Percentiles rank a stretch among this genome's conserved stretches.
Conservation (phyloP, 2,797 vertebrate species). For the Hydrophis major region DNA sequence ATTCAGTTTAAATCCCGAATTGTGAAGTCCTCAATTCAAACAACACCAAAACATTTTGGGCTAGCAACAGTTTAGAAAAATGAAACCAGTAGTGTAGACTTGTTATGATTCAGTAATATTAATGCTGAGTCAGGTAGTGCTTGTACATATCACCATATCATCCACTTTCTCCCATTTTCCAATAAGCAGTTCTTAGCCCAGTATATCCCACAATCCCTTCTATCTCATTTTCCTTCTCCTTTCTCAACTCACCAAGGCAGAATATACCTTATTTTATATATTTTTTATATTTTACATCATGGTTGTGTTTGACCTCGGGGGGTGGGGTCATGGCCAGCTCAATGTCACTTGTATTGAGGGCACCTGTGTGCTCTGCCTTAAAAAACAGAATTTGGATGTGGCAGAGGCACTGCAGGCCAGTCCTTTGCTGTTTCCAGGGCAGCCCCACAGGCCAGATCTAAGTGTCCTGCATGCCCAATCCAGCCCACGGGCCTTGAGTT, state of each 20-base stretch:
- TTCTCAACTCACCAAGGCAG: background rate
- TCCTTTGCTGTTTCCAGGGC: too few species aligned
- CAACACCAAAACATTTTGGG: background rate
- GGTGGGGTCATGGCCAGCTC: too few species aligned
- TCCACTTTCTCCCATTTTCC: background rate
- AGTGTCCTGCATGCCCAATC: too few species aligned
- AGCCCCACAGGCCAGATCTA: too few species aligned
- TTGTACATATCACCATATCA: background rate
- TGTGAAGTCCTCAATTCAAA: background rate
- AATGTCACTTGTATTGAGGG: too few species aligned
- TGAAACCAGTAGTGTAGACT: too few species aligned
- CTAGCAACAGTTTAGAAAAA: background rate
- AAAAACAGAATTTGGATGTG: too few species aligned
- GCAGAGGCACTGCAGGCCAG: too few species aligned
- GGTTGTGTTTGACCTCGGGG: too few species aligned
- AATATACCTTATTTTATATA: background rate
- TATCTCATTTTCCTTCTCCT: background rate
- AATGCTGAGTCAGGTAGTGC: background rate
- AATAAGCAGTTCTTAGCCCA: background rate
- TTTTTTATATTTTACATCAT: background rate
- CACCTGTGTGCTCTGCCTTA: too few species aligned
- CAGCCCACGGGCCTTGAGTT: too few species aligned
- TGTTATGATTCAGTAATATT: too few species aligned
- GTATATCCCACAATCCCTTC: background rate
- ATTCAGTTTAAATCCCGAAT: background rate